Percentiles rank a stretch among this genome's conserved stretches.
phyloP scores from a whole-genome alignment of 1,140 invertebrate genomes.

The Idris sp. region DNA sequence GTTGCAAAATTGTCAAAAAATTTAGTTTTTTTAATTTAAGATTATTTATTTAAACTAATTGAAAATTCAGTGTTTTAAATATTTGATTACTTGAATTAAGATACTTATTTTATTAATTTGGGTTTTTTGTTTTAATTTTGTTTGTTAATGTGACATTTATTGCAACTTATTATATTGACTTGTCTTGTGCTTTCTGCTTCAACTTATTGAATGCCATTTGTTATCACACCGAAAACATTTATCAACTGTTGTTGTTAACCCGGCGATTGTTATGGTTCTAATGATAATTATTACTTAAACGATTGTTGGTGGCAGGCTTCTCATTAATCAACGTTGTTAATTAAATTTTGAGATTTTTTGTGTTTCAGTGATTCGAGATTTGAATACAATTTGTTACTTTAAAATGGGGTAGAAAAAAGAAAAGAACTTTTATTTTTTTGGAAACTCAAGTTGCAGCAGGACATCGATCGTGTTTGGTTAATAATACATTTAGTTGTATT shows the following conservation, averaged over 20 bases:
- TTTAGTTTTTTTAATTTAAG: constrained; percentile 28
- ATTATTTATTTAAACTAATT: constrained; percentile 1
- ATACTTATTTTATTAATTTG: no score
- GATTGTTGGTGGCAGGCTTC: constrained; percentile 16
- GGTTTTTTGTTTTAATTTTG: no score
- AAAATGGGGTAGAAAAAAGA: no score
- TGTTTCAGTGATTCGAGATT: constrained; percentile 23
- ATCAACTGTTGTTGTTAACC: constrained; percentile 9
- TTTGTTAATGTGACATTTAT: not conserved
- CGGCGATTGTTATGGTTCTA: not conserved
- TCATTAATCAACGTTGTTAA: no score
- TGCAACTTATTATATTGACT: constrained; percentile 1
- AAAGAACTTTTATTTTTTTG: no score
- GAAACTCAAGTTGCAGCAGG: not conserved
- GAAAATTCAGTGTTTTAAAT: no score
- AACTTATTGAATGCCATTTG: no score
- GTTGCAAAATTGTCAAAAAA: no score
- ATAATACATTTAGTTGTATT: constrained; percentile 50
- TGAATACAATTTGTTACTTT: not conserved
- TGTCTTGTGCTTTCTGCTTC: no score
- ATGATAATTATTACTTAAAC: not conserved
- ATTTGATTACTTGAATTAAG: no score
- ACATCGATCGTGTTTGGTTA: constrained; percentile 37
- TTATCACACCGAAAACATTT: no score
- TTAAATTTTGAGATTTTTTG: constrained; percentile 15